Conservation (phyloP, 2,797 vertebrate genomes). For the Spinus olivaceus region DNA sequence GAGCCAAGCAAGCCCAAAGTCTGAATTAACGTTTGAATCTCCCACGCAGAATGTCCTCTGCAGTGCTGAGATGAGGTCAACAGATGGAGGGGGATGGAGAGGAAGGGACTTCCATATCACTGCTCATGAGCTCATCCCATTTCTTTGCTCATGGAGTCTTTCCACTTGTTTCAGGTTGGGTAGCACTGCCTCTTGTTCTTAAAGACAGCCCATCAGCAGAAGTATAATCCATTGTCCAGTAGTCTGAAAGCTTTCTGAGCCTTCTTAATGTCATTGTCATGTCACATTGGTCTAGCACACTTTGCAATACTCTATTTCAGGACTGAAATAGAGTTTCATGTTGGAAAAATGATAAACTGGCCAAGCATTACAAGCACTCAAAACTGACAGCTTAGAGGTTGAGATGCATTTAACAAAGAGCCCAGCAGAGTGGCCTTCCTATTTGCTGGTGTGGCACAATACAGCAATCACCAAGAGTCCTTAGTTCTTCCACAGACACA, state of each 20-base stretch:
- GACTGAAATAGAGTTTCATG: neutral
- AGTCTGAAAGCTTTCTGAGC: neutral
- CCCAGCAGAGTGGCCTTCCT: neutral
- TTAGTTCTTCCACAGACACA: neutral
- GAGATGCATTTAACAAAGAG: neutral
- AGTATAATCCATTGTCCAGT: neutral
- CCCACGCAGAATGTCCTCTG: constrained; percentile 31
- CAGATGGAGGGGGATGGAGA: constrained; percentile 39
- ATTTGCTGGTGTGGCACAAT: neutral
- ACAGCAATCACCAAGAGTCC: neutral
- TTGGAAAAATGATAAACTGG: neutral
- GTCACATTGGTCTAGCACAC: neutral
- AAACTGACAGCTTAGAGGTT: neutral
- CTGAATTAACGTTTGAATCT: constrained; percentile 28
- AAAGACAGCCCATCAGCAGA: neutral
- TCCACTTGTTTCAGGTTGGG: neutral
- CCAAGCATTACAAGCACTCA: neutral
- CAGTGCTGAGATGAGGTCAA: constrained; percentile 35
- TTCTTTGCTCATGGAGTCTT: neutral
- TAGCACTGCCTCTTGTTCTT: neutral
- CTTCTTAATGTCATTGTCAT: neutral
- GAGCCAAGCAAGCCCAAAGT: constrained; percentile 20
- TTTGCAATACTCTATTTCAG: neutral
- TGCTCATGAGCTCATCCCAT: constrained; percentile 13
- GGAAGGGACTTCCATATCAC: constrained; percentile 17